These are phyloP conservation scores for Thaumatotibia leucotreta DNA, from an alignment of 1,140 invertebrate species.

Conservation along the genomic window DNA sequence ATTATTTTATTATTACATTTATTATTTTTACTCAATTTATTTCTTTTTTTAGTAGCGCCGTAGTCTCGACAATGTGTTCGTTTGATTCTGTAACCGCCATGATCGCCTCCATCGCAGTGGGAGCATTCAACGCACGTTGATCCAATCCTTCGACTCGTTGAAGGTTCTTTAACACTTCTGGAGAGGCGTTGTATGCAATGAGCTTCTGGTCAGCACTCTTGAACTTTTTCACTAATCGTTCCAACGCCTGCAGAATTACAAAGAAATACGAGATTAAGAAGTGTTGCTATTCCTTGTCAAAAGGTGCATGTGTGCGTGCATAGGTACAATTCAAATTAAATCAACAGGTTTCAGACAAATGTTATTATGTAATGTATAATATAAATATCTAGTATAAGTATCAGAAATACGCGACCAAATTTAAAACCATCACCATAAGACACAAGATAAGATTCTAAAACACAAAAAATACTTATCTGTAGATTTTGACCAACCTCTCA, in stretches of 20 bases:
- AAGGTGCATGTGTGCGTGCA: not conserved
- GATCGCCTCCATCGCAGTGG: constrained; percentile 3
- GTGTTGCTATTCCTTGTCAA: not conserved
- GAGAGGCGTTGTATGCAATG: constrained; percentile 82
- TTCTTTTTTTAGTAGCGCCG: constrained; percentile 13
- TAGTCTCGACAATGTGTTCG: constrained; percentile 13
- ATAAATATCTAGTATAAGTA: too few relatives aligned
- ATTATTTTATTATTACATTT: not conserved
- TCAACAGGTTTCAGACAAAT: too few relatives aligned
- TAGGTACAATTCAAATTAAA: too few relatives aligned
- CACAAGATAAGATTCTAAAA: too few relatives aligned
- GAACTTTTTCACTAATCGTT: constrained; percentile 79
- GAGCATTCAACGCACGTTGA: constrained; percentile 21
- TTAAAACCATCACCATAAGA: too few relatives aligned
- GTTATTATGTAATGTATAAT: too few relatives aligned
- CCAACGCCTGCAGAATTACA: constrained; percentile 50
- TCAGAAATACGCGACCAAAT: too few relatives aligned
- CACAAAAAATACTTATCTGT: too few relatives aligned
- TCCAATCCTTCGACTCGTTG: constrained; percentile 28
- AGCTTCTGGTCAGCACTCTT: constrained; percentile 77
- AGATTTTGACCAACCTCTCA: too few relatives aligned
- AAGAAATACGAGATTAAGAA: not conserved
- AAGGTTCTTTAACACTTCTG: constrained; percentile 52
- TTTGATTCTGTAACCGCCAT: not conserved
- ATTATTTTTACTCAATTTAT: not conserved